Conservation (phyloP, 2,888 invertebrate genomes). For the Brachypalpus laphriformis region DNA sequence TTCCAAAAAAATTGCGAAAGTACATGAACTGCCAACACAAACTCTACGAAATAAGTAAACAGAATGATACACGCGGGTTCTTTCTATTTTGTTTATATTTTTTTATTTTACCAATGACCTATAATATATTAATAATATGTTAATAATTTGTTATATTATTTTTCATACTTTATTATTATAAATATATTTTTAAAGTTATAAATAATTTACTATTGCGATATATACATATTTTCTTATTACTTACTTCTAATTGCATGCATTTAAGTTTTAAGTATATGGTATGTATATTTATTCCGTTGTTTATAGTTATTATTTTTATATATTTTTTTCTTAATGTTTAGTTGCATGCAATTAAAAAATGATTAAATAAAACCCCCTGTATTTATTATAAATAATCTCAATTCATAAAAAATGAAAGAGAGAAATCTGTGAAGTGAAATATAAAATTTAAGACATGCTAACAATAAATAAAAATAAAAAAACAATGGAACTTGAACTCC, state of each 20-base stretch:
- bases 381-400: slow-evolving; percentile 44
- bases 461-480: slow-evolving; percentile 26
- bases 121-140: no score
- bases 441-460: slow-evolving; percentile 23
- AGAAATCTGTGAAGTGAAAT: neutral
- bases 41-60: no score
- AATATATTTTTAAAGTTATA: neutral
- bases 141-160: slow-evolving; percentile 8
- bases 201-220: neutral
- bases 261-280: slow-evolving; percentile 44
- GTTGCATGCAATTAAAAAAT: slow-evolving; percentile 58
- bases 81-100: neutral
- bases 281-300: slow-evolving; percentile 50
- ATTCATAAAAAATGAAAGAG: neutral
- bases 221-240: slow-evolving; percentile 9
- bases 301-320: slow-evolving; percentile 25
- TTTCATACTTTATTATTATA: slow-evolving; percentile 10
- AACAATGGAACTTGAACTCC: slow-evolving; percentile 70
- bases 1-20: no score
- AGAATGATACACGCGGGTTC: neutral
- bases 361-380: neutral
- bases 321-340: slow-evolving; percentile 23
- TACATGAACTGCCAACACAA: no score
- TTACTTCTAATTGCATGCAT: slow-evolving; percentile 64
- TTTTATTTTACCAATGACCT: neutral